Evolutionary conservation across 1,140 invertebrate genomes (phyloP).

Genomic region (Temnothorax nylanderi): DNA sequence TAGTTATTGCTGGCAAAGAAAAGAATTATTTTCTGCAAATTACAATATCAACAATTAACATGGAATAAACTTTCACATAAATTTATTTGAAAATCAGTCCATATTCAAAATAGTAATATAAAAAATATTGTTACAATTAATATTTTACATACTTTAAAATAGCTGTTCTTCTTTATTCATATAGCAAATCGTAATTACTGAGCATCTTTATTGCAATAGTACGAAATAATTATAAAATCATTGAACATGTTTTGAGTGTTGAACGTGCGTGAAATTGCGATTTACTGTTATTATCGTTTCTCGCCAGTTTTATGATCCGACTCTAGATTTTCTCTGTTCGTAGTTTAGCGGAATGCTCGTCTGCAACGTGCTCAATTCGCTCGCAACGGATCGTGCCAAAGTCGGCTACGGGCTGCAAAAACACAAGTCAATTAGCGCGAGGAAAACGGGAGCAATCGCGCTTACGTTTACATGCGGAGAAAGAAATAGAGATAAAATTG

Average conservation of each 20-base stretch:
- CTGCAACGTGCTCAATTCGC: conserved; percentile 10
- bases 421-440: conserved; percentile 62
- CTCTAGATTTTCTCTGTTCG: background rate
- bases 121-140: background rate
- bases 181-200: background rate
- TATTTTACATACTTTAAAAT: background rate
- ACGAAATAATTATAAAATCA: background rate
- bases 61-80: background rate
- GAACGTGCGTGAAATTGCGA: background rate
- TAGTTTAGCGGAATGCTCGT: conserved; percentile 56
- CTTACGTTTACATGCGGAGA: background rate
- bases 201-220: background rate
- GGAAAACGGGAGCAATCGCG: conserved; percentile 54
- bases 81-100: background rate
- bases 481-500: conserved; percentile 35
- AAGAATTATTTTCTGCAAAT: too few species aligned
- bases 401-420: conserved; percentile 49
- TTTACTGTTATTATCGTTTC: background rate
- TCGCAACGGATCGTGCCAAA: conserved; percentile 38
- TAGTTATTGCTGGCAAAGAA: too few species aligned
- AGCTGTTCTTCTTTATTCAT: background rate
- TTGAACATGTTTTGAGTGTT: background rate
- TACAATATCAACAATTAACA: background rate
- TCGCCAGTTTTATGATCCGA: conserved; percentile 2
- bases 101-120: background rate